Evolutionary conservation across 2,888 invertebrate species (phyloP).

Genomic region (Pandemis cinnamomeana): DNA sequence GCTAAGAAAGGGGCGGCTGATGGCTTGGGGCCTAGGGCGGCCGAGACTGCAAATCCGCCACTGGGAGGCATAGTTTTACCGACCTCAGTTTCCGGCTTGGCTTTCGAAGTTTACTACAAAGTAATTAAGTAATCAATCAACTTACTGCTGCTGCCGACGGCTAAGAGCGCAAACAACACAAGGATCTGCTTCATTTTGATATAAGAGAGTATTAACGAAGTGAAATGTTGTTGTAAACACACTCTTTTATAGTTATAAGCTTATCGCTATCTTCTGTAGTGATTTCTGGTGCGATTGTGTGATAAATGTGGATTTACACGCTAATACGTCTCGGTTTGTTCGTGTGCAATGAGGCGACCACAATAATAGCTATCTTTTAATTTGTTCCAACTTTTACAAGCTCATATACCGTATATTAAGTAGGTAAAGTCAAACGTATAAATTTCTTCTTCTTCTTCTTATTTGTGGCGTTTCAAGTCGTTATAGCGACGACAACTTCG

Average conservation of each 20-base stretch:
- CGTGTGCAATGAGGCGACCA: not conserved
- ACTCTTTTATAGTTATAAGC: slow-evolving; percentile 4
- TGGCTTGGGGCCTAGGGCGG: no score
- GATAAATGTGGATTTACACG: not conserved
- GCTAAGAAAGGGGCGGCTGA: no score
- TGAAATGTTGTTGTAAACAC: slow-evolving; percentile 10
- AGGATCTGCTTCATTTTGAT: slow-evolving; percentile 27
- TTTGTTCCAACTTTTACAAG: no score
- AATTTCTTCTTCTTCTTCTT: no score
- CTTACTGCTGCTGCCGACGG: slow-evolving; percentile 29
- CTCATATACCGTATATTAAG: no score
- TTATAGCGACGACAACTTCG: no score
- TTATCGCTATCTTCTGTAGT: slow-evolving; percentile 13
- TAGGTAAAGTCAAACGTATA: no score
- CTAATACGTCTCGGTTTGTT: not conserved
- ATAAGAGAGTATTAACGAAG: not conserved
- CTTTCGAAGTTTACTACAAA: no score
- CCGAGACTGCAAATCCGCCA: no score
- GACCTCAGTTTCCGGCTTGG: no score
- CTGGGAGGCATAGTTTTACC: no score
- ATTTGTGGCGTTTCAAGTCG: no score
- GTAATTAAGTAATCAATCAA: not conserved
- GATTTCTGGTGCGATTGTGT: not conserved
- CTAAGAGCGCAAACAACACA: slow-evolving; percentile 23
- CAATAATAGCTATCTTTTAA: not conserved